Base-by-base conservation (phyloP, 1,140 invertebrate species). In the Drosophila punjabiensis region DNA sequence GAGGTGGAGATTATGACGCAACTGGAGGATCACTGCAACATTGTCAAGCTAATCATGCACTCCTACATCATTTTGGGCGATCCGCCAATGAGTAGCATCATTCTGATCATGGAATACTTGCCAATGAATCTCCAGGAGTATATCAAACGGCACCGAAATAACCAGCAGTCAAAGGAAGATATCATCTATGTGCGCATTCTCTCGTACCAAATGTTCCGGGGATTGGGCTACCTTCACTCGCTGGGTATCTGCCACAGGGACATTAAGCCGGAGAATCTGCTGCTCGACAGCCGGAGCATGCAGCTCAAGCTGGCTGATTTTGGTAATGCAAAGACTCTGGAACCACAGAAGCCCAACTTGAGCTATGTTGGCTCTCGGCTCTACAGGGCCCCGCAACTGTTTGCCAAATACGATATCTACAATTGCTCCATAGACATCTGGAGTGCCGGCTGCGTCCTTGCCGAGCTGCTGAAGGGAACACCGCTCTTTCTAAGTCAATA, bases 361-460 rank as follows among this genome's bases (percentile, higher is more conserved):
- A 99, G 98, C 20, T 99, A 99, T 94, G 99, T 99, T 84, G 99
- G 99, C 94, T 99, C 99, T 92, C 97, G 99, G 80, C 99, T 99
- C 93, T 99, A 99, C 94, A 96, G 98, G 81, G 99, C 98, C 79
- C 99, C 99, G 45, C 98, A 99, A 94, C 95, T 99, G 76, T 99
- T 99, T 93, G 99, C 99, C 94, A 98, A 99, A 92, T 98, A 98
- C 91, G 99, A 98, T 76, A 97, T 99, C 94, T 99, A 99, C 94
- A 99, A 98, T 70, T 99, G 98, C 81, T 98, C 83, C 76, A 37
- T 93, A 97, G 98, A 99, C 95, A 98, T 99, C 58, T 99, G 99
- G 99, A 99, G 98, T 93, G 98, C 98, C 66, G 99, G 99, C 55
- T 99, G 99, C 94, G 99, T 99, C 13, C 94, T 99, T 82, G 99